phyloP scores from a whole-genome alignment of 2,888 invertebrate species.

The Agrochola litura region DNA sequence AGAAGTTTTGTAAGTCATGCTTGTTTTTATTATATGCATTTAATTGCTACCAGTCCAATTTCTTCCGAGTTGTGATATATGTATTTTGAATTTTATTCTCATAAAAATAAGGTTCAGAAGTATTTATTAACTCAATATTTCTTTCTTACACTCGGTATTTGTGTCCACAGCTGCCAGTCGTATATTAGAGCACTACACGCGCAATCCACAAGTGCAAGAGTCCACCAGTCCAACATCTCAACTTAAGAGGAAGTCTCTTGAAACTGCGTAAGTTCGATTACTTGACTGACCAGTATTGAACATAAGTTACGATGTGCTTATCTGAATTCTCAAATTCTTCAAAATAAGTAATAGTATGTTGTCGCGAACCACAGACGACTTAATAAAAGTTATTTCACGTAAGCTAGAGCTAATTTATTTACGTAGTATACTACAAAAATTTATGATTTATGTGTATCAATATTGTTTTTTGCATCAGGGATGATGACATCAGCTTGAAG shows the following conservation, averaged over 20 bases:
- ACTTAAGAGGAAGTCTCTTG: constrained; percentile 77
- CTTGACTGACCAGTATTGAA: neutral
- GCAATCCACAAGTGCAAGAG: constrained; percentile 78
- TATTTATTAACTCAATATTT: neutral
- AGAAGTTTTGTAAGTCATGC: neutral
- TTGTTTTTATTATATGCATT: neutral
- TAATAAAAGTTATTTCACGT: neutral
- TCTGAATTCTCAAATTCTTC: neutral
- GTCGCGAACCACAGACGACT: neutral
- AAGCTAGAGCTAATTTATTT: neutral
- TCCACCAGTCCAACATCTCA: constrained; percentile 69
- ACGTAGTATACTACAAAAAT: neutral
- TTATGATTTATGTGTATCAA: neutral
- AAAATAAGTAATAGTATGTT: neutral
- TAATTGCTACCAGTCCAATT: neutral
- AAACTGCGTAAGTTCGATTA: constrained; percentile 67
- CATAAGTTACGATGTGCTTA: neutral
- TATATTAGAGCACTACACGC: constrained; percentile 87
- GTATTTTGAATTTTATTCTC: neutral
- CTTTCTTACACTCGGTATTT: neutral
- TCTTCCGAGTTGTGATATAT: neutral
- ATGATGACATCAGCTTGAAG: constrained; percentile 73
- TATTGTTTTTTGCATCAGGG: constrained; percentile 63
- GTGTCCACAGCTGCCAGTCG: constrained; percentile 83
- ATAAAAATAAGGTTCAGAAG: neutral